These are phyloP conservation scores for Protobothrops flavoviridis DNA, from an alignment of 2,113 vertebrate species.

Conservation along the genomic window DNA sequence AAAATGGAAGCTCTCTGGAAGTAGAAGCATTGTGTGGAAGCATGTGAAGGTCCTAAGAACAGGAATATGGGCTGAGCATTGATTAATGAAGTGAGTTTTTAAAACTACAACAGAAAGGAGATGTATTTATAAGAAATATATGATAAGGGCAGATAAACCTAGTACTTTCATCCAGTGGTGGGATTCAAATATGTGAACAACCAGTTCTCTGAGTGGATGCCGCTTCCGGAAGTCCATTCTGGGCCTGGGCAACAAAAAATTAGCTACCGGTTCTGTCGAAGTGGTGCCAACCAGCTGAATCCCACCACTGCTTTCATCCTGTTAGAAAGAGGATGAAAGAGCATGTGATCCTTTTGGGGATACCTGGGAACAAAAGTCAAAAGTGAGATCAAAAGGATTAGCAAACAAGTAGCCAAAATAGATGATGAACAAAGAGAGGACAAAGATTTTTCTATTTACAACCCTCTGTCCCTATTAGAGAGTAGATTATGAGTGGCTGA, in stretches of 20 bases:
- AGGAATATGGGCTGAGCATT: not conserved
- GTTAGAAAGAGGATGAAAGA: too few relatives aligned
- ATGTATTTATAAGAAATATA: not conserved
- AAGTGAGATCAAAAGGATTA: too few relatives aligned
- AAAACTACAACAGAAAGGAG: not conserved
- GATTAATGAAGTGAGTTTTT: not conserved
- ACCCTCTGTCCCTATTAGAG: not conserved
- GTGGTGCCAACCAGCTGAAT: too few relatives aligned
- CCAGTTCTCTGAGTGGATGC: too few relatives aligned
- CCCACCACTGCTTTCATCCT: too few relatives aligned
- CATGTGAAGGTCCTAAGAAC: not conserved
- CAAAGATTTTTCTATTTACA: not conserved
- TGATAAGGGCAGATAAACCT: not conserved
- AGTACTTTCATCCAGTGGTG: not conserved
- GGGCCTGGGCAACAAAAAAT: too few relatives aligned
- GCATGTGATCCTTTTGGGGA: too few relatives aligned
- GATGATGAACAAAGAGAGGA: not conserved
- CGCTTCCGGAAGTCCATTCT: too few relatives aligned
- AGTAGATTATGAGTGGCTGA: not conserved
- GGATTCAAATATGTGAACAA: too few relatives aligned
- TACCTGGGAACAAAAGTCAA: too few relatives aligned
- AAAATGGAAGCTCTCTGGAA: not conserved
- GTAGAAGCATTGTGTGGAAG: not conserved
- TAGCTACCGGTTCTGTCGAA: too few relatives aligned
- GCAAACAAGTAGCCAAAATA: too few relatives aligned